phyloP scores from a whole-genome alignment of 2,888 invertebrate species.

The Dryadula phaetusa region DNA sequence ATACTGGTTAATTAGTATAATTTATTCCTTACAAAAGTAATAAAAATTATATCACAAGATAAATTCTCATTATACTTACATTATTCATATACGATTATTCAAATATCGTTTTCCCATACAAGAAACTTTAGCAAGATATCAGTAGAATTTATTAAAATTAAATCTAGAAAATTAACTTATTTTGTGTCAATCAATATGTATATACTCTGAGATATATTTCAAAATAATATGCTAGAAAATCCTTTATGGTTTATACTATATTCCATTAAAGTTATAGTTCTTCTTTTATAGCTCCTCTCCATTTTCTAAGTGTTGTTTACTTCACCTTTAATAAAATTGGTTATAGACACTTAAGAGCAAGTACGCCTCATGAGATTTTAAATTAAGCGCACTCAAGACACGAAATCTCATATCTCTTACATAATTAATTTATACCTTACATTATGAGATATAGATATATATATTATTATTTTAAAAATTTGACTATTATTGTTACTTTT shows the following conservation, averaged over 20 bases:
- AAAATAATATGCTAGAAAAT: too few species aligned
- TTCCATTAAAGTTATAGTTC: neutral
- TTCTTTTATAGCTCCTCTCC: neutral
- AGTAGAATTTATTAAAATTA: too few species aligned
- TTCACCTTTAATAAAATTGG: constrained; percentile 1
- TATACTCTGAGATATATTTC: too few species aligned
- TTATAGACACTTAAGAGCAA: neutral
- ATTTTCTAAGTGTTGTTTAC: neutral
- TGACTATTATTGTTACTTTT: too few species aligned
- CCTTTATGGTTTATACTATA: neutral
- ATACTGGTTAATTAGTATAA: constrained; percentile 9
- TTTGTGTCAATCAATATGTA: too few species aligned
- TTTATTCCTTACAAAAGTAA: neutral
- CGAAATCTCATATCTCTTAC: neutral
- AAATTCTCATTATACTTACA: neutral
- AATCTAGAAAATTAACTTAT: too few species aligned
- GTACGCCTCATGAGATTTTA: neutral
- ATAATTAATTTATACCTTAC: constrained; percentile 1
- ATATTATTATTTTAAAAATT: neutral
- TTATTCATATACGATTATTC: neutral
- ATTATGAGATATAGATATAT: neutral
- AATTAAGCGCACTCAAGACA: neutral
- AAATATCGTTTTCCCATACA: too few species aligned
- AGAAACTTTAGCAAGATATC: too few species aligned
- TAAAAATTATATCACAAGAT: constrained; percentile 7